A percentile compares a stretch with the other conserved stretches of the same genome.
Evolutionary conservation across 2,113 vertebrate species (phyloP).

Genomic region (Phaetusa simplex): DNA sequence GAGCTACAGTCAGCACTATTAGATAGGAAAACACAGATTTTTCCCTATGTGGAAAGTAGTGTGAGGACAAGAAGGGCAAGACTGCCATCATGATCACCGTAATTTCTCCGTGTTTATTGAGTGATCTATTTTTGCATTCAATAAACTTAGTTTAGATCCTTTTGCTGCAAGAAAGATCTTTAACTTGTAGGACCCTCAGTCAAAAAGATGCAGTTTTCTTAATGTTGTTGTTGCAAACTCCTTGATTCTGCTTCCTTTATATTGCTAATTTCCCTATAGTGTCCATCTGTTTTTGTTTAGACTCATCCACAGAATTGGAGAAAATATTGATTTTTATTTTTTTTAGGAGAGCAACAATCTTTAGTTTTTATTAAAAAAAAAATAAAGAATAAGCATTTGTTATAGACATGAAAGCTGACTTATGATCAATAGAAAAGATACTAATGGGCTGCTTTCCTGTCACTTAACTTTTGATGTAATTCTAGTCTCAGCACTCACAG

Average conservation of each 20-base stretch:
- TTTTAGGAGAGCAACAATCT: background rate
- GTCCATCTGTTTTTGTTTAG: background rate
- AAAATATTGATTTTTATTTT: background rate
- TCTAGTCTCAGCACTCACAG: background rate
- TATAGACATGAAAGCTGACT: background rate
- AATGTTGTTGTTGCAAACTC: background rate
- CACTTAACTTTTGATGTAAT: background rate
- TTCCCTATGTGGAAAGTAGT: background rate
- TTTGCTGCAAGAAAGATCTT: background rate
- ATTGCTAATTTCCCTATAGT: background rate
- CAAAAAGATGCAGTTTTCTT: background rate
- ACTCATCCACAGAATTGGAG: background rate
- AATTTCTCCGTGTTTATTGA: background rate
- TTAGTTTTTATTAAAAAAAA: background rate
- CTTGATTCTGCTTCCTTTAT: background rate
- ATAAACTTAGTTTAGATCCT: background rate
- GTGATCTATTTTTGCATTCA: background rate
- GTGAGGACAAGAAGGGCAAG: background rate
- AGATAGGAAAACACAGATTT: background rate
- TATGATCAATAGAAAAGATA: background rate
- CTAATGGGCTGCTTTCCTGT: background rate
- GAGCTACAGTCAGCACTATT: background rate
- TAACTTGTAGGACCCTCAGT: background rate
- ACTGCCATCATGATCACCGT: background rate
- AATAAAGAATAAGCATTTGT: background rate